phyloP scores from a whole-genome alignment of 2,113 vertebrate genomes.

The Collichthys lucidus region DNA sequence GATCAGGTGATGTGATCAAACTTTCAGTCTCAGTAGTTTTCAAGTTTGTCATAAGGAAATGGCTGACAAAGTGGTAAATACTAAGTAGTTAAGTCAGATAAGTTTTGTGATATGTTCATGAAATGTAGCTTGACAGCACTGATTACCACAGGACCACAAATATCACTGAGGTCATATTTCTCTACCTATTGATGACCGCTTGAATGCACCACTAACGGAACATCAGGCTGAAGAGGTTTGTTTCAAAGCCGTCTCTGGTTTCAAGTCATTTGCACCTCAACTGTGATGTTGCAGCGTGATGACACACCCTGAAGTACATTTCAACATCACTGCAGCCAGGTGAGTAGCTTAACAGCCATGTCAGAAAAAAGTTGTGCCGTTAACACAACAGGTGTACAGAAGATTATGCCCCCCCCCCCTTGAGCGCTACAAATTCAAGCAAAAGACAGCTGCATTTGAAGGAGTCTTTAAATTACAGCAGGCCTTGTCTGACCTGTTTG shows the following conservation, averaged over 20 bases:
- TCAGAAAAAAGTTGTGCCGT: not conserved
- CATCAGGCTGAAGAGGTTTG: not conserved
- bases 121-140: conserved; percentile 11
- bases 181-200: not conserved
- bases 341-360: not conserved
- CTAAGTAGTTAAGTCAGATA: not conserved
- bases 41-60: conserved; percentile 31
- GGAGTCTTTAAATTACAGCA: not conserved
- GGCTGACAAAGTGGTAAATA: conserved; percentile 5
- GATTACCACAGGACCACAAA: conserved; percentile 11
- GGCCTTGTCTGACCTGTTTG: not conserved
- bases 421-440: not conserved
- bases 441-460: not conserved
- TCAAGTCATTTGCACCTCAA: not conserved
- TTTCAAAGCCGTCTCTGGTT: not conserved
- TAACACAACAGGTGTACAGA: not conserved
- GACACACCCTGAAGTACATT: not conserved
- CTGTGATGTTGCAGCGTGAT: not conserved
- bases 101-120: not conserved
- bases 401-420: not conserved
- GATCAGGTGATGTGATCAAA: not conserved
- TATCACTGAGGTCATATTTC: not conserved
- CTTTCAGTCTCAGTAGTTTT: conserved; percentile 5
- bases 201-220: conserved; percentile 19
- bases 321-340: not conserved